These are phyloP conservation scores for Adrianichthys oophorus DNA, from an alignment of 2,797 vertebrate genomes.

Conservation along the genomic window DNA sequence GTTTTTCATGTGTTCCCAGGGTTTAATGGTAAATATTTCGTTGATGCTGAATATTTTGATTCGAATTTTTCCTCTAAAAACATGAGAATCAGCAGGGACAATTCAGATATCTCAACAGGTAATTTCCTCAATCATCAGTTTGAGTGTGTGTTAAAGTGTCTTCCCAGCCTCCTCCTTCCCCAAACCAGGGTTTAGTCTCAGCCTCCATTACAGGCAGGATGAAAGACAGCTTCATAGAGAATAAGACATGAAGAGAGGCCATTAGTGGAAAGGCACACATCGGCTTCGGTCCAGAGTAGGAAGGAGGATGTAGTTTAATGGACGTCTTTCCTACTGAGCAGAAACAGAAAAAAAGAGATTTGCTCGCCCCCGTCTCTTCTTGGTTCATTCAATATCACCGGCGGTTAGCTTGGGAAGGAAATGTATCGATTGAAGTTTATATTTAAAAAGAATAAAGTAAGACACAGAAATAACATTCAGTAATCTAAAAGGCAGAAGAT, in stretches of 20 bases:
- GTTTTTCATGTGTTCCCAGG: no score
- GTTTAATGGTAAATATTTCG: no score
- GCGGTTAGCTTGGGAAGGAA: conserved; percentile 34
- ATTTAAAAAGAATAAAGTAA: conserved; percentile 44
- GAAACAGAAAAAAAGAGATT: conserved; percentile 19
- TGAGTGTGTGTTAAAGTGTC: conserved; percentile 15
- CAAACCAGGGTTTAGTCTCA: conserved; percentile 51
- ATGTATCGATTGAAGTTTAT: conserved; percentile 49
- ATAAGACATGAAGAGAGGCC: conserved; percentile 73
- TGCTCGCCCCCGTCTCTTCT: conserved; percentile 33
- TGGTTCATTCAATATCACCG: conserved; percentile 38
- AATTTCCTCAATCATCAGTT: conserved; percentile 31
- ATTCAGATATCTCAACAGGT: conserved; percentile 25
- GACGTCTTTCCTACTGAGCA: conserved; percentile 47
- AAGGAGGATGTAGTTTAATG: conserved; percentile 73
- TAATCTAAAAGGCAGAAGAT: conserved; percentile 40
- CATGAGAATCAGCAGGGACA: conserved; percentile 9
- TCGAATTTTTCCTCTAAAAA: conserved; percentile 11
- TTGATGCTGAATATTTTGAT: conserved; percentile 4
- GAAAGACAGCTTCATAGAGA: conserved; percentile 70
- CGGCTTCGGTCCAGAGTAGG: conserved; percentile 63
- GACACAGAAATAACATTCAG: conserved; percentile 53
- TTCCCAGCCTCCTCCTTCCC: conserved; percentile 40
- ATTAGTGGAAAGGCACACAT: conserved; percentile 57
- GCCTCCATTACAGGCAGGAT: conserved; percentile 63